phyloP scores from a whole-genome alignment of 2,888 invertebrate species.

The Toxonevra muliebris region DNA sequence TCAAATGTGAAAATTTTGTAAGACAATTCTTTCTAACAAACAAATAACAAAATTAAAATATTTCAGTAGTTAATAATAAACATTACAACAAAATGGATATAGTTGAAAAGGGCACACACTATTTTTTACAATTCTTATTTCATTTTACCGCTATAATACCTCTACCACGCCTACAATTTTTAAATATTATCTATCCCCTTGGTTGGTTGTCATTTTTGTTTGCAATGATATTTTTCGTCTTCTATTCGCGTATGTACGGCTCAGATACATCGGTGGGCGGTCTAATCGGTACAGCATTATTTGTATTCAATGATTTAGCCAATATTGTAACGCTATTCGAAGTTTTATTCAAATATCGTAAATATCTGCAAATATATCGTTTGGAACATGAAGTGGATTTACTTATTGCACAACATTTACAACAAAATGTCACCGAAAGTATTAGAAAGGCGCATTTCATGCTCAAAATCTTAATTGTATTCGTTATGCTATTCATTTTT shows the following conservation, averaged over 20 bases:
- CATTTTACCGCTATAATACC: constrained; percentile 24
- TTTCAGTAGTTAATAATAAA: background rate
- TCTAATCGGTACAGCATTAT: constrained; percentile 38
- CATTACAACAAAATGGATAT: constrained; percentile 19
- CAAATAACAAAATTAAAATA: background rate
- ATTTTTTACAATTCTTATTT: constrained; percentile 15
- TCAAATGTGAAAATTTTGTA: too few species aligned
- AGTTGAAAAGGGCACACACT: background rate
- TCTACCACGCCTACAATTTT: constrained; percentile 18
- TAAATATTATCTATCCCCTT: constrained; percentile 25
- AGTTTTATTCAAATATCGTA: constrained; percentile 30
- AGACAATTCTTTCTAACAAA: too few species aligned
- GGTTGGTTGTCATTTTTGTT: constrained; percentile 24
- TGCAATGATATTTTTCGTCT: constrained; percentile 16
- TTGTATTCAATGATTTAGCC: constrained; percentile 28
- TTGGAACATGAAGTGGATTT: constrained; percentile 28
- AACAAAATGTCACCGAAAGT: background rate
- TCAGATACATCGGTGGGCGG: constrained; percentile 32
- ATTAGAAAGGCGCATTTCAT: background rate
- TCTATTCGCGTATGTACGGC: constrained; percentile 32
- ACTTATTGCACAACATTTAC: constrained; percentile 15
- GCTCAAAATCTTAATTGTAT: background rate
- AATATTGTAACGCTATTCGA: constrained; percentile 38
- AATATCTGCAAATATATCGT: constrained; percentile 2
- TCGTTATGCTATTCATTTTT: background rate